A percentile compares a stretch with the other conserved stretches of the same genome.
phyloP scores from a whole-genome alignment of 2,888 invertebrate genomes.

The Anthophora plumipes region DNA sequence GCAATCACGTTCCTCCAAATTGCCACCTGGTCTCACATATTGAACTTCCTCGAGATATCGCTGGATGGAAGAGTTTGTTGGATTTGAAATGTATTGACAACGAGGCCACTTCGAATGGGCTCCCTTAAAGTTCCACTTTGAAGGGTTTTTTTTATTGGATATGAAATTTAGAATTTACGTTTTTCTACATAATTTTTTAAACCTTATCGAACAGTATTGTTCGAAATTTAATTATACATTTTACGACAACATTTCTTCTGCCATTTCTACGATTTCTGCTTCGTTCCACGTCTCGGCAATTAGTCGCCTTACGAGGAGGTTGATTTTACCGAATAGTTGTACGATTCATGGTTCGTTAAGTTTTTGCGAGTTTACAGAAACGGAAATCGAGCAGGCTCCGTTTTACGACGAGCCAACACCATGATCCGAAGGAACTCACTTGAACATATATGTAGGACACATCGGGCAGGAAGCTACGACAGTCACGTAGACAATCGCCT shows the following conservation, averaged over 20 bases:
- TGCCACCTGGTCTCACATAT: constrained; percentile 27
- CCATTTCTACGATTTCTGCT: neutral
- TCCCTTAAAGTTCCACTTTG: neutral
- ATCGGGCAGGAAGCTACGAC: constrained; percentile 77
- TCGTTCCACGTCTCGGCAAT: too few relatives aligned
- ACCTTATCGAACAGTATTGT: neutral
- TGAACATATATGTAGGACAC: constrained; percentile 77
- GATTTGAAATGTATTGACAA: constrained; percentile 1
- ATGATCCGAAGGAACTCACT: constrained; percentile 57
- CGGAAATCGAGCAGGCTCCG: constrained; percentile 35
- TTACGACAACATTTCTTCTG: neutral
- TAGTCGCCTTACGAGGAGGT: too few relatives aligned
- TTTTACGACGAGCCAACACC: constrained; percentile 19
- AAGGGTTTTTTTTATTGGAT: neutral
- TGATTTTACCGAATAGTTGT: too few relatives aligned
- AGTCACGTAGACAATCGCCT: constrained; percentile 80
- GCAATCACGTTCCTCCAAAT: constrained; percentile 47
- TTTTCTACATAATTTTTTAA: neutral
- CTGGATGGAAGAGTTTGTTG: neutral
- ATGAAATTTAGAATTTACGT: neutral
- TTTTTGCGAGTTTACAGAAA: neutral
- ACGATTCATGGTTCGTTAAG: neutral
- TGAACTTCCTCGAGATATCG: constrained; percentile 13
- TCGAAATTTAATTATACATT: too few relatives aligned
- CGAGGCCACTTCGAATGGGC: neutral